phyloP scores from a whole-genome alignment of 1,140 invertebrate species.

The Ylistrum balloti region DNA sequence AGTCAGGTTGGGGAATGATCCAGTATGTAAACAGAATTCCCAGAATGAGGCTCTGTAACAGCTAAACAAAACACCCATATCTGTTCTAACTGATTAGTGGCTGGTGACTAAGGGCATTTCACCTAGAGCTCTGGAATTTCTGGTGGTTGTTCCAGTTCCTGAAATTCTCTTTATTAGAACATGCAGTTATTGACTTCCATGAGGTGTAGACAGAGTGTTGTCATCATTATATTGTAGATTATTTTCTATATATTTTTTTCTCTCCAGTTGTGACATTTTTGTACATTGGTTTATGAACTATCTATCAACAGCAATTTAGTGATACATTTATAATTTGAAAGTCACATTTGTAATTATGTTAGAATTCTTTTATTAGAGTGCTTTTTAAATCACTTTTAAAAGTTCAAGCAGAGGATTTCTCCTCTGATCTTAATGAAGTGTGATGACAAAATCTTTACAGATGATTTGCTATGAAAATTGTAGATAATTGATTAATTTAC shows the following conservation, averaged over 20 bases:
- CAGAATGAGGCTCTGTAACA: background rate
- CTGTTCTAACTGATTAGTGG: background rate
- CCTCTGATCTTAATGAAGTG: background rate
- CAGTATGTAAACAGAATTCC: background rate
- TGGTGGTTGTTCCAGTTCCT: background rate
- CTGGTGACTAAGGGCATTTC: background rate
- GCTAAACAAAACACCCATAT: constrained; percentile 15
- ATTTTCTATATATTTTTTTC: background rate
- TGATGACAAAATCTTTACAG: background rate
- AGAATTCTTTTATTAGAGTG: background rate
- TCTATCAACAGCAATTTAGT: background rate
- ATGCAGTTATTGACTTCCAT: background rate
- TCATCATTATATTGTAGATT: background rate
- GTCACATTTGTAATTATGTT: background rate
- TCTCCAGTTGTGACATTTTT: background rate
- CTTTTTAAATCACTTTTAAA: background rate
- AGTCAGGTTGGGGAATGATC: background rate
- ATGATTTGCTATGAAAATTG: too few relatives aligned
- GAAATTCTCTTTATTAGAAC: background rate
- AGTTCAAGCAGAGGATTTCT: background rate
- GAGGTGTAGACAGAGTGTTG: background rate
- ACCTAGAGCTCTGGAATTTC: background rate
- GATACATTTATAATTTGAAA: background rate
- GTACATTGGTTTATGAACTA: background rate
- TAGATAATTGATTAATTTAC: too few relatives aligned